A percentile compares a stretch with the other conserved stretches of the same genome.
These are phyloP conservation scores for Aplochiton taeniatus DNA, from an alignment of 2,797 vertebrate genomes.

Conservation along the genomic window DNA sequence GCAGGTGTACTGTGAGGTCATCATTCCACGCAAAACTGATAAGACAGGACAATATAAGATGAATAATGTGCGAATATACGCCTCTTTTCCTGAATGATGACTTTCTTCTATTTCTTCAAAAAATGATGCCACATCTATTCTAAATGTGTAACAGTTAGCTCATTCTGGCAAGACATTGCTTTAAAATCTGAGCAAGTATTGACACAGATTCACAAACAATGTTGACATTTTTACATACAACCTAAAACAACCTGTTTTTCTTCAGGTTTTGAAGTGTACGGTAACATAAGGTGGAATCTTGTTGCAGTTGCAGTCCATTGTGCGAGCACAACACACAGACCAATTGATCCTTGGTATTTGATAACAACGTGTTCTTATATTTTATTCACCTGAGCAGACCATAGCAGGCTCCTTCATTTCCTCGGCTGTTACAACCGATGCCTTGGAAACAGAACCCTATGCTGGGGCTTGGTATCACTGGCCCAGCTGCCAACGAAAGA, in stretches of 20 bases:
- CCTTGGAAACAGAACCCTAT: conserved; percentile 48
- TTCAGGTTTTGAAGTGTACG: too few species aligned
- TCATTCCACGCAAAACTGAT: conserved; percentile 41
- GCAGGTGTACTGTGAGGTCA: conserved; percentile 37
- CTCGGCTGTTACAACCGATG: conserved; percentile 53
- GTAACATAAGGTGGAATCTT: too few species aligned
- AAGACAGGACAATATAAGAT: conserved; percentile 20
- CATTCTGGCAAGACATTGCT: too few species aligned
- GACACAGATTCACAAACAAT: too few species aligned
- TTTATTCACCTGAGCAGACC: conserved; percentile 69
- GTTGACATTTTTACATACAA: too few species aligned
- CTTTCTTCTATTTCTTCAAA: too few species aligned
- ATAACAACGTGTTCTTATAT: conserved; percentile 63
- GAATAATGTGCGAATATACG: too few species aligned
- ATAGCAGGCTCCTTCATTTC: conserved; percentile 65
- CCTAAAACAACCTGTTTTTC: too few species aligned
- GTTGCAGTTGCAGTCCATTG: conserved; percentile 39
- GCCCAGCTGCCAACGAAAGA: conserved; percentile 52
- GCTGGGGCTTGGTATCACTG: conserved; percentile 43
- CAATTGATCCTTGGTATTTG: conserved; percentile 40
- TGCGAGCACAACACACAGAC: conserved; percentile 37
- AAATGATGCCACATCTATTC: too few species aligned
- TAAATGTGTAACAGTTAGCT: too few species aligned
- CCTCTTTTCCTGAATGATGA: too few species aligned
- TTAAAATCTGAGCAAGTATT: too few species aligned